Conservation (phyloP, 1,140 invertebrate genomes). For the Leucophenga varia region DNA sequence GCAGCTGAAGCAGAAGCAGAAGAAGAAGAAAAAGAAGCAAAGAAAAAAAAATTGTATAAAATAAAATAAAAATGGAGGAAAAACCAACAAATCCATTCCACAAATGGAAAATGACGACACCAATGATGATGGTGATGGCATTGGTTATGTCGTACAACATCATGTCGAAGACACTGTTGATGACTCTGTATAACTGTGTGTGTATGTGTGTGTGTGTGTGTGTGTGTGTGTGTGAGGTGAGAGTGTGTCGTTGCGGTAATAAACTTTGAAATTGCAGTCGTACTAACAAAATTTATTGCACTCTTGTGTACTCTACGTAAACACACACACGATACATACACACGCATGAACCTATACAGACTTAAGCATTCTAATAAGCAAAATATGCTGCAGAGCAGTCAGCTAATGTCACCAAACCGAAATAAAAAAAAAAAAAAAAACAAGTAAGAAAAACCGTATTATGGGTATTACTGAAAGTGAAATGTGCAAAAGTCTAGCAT, state of each 20-base stretch:
- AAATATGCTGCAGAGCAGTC: slow-evolving; percentile 37
- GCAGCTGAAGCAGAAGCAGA: background rate
- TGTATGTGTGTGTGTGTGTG: background rate
- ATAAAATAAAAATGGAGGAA: background rate
- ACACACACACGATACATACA: too few relatives aligned
- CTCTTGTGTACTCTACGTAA: slow-evolving; percentile 37
- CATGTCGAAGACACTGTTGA: slow-evolving; percentile 38
- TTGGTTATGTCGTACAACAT: slow-evolving; percentile 12
- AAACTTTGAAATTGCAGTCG: slow-evolving; percentile 48
- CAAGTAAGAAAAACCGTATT: too few relatives aligned
- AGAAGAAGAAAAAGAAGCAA: too few relatives aligned
- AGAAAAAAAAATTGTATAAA: too few relatives aligned
- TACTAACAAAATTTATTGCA: slow-evolving; percentile 46
- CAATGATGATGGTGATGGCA: slow-evolving; percentile 1
- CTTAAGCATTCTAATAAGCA: slow-evolving; percentile 50
- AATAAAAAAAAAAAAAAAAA: too few relatives aligned
- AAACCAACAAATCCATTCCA: slow-evolving; percentile 10
- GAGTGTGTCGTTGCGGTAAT: slow-evolving; percentile 32
- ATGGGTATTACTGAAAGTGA: too few relatives aligned
- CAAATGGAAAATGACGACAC: slow-evolving; percentile 12
- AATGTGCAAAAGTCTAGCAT: too few relatives aligned
- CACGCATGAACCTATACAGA: too few relatives aligned
- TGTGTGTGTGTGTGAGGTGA: background rate
- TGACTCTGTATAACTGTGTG: background rate
- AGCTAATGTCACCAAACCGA: too few relatives aligned